A percentile compares a stretch with the other conserved stretches of the same genome.
phyloP scores from a whole-genome alignment of 2,113 vertebrate species.

The Cromileptes altivelis region DNA sequence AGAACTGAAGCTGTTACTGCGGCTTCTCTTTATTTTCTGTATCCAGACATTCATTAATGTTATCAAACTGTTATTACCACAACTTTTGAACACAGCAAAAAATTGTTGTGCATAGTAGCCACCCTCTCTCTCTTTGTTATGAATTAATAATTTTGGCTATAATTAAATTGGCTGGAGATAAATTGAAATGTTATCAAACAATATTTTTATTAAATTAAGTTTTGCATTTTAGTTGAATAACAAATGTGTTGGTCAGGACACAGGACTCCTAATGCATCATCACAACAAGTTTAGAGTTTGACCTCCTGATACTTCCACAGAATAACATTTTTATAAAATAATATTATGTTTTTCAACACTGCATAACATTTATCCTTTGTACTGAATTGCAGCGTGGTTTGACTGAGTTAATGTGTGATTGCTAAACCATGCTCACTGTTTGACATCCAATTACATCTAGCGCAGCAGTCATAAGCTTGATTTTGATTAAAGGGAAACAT shows the following conservation, averaged over 20 bases:
- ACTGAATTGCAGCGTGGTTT: too few relatives aligned
- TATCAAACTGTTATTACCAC: constrained; percentile 14
- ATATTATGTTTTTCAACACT: too few relatives aligned
- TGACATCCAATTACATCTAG: not conserved
- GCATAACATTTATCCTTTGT: not conserved
- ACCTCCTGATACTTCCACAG: not conserved
- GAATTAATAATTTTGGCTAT: not conserved
- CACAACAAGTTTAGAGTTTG: not conserved
- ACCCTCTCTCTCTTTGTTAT: not conserved
- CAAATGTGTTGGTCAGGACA: not conserved
- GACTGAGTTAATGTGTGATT: not conserved
- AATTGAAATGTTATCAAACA: constrained; percentile 10
- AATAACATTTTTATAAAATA: not conserved
- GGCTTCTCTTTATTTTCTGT: constrained; percentile 7
- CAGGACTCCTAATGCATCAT: not conserved
- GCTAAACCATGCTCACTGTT: not conserved
- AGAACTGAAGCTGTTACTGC: constrained; percentile 14
- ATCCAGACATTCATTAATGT: constrained; percentile 36
- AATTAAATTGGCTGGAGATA: constrained; percentile 25
- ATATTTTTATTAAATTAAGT: constrained; percentile 5
- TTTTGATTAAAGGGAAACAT: constrained; percentile 1
- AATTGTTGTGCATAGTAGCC: not conserved
- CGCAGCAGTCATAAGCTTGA: not conserved
- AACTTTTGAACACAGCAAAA: constrained; percentile 11
- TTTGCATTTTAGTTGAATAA: not conserved